These are phyloP conservation scores for Actinemys pallida DNA, from an alignment of 2,113 vertebrate genomes.

Conservation along the genomic window DNA sequence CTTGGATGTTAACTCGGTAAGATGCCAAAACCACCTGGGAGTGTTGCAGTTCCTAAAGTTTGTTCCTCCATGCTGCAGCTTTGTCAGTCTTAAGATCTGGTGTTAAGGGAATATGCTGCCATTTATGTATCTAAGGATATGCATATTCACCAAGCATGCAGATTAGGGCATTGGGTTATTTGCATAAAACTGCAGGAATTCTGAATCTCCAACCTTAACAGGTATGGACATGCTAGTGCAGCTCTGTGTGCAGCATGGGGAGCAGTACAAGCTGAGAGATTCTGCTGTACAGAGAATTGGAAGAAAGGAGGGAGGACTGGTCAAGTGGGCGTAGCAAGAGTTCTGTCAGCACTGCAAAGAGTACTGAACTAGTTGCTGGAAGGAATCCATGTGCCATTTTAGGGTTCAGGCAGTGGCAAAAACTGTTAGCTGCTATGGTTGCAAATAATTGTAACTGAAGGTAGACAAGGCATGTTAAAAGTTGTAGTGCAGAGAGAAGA, in stretches of 20 bases:
- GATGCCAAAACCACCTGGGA: neutral
- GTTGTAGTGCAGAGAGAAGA: neutral
- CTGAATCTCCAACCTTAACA: neutral
- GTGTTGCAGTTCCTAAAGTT: neutral
- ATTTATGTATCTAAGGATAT: neutral
- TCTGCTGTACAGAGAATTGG: neutral
- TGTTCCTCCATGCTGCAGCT: too few species aligned
- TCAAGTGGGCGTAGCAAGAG: neutral
- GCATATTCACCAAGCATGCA: neutral
- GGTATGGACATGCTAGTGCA: neutral
- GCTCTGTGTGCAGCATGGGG: neutral
- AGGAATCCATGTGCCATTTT: neutral
- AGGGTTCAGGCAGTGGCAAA: neutral
- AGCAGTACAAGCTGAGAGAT: neutral
- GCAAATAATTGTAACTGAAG: rapidly evolving
- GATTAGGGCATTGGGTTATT: neutral
- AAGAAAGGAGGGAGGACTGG: neutral
- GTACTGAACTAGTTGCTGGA: neutral
- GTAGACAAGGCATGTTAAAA: neutral
- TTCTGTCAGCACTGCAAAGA: neutral
- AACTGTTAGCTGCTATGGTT: neutral
- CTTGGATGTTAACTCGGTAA: neutral
- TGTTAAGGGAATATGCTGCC: neutral
- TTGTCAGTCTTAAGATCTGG: neutral
- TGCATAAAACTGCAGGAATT: neutral